phyloP scores from a whole-genome alignment of 2,797 vertebrate genomes.

The Clarias platycephalus region DNA sequence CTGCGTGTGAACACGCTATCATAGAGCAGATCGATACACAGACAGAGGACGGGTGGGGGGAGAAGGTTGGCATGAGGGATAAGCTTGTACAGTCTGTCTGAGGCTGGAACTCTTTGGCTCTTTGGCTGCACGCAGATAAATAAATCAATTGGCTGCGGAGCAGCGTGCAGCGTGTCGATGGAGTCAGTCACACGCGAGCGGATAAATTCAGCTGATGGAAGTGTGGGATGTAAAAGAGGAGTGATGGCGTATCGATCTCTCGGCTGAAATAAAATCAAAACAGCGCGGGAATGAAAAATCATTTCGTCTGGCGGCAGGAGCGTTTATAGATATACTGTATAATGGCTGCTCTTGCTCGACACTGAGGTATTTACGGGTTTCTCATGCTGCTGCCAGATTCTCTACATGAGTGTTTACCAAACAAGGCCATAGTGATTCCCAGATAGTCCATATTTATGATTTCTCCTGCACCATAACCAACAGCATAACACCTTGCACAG shows the following conservation, averaged over 20 bases:
- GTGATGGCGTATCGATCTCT: conserved; percentile 46
- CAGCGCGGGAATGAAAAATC: conserved; percentile 33
- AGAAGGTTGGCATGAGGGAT: conserved; percentile 30
- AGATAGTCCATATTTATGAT: not conserved
- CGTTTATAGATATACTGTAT: conserved; percentile 29
- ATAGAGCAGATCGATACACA: conserved; percentile 66
- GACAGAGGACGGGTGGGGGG: conserved; percentile 38
- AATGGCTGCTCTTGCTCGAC: conserved; percentile 17
- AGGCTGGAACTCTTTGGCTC: conserved; percentile 59
- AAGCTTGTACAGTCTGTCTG: conserved; percentile 40
- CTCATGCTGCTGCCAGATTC: conserved; percentile 13
- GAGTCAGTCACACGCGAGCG: conserved; percentile 65
- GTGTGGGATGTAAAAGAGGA: conserved; percentile 60
- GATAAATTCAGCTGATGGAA: conserved; percentile 65
- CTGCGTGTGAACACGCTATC: conserved; percentile 63
- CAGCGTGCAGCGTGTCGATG: conserved; percentile 57
- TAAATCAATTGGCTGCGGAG: conserved; percentile 58
- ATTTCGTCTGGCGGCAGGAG: conserved; percentile 34
- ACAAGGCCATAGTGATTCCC: not conserved
- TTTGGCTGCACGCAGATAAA: conserved; percentile 62
- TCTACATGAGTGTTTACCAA: not conserved
- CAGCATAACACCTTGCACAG: not conserved
- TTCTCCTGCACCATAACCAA: not conserved
- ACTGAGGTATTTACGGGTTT: conserved; percentile 13
- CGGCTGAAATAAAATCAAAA: conserved; percentile 48